A percentile compares a stretch with the other conserved stretches of the same genome.
Evolutionary conservation across 2,113 vertebrate species (phyloP).

Genomic region (Parotia lawesii): DNA sequence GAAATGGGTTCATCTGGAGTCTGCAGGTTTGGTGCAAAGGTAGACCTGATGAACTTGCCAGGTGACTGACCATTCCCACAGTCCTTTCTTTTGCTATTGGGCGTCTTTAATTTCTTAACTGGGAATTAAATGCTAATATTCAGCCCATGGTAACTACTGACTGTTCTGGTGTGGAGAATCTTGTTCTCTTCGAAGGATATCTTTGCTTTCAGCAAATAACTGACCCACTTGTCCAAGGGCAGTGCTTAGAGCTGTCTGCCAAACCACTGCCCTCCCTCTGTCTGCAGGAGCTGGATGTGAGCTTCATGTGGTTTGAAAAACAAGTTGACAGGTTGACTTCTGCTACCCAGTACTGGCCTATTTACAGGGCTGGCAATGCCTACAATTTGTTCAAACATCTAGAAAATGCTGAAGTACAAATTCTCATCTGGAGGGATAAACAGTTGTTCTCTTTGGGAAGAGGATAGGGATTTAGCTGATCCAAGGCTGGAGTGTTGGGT

Average conservation of each 20-base stretch:
- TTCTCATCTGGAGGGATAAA: not conserved
- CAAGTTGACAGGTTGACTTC: not conserved
- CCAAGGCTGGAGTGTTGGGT: not conserved
- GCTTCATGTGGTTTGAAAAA: accelerated
- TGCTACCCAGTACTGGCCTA: not conserved
- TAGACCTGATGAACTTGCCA: not conserved
- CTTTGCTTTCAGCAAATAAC: not conserved
- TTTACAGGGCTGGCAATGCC: not conserved
- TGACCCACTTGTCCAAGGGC: not conserved
- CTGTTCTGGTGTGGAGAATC: not conserved
- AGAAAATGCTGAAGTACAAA: not conserved
- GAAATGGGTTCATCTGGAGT: not conserved
- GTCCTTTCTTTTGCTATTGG: not conserved
- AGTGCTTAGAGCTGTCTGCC: not conserved
- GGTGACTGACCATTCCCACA: not conserved
- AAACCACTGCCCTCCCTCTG: not conserved
- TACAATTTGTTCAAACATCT: not conserved
- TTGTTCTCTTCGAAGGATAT: not conserved
- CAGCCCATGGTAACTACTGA: too few relatives aligned
- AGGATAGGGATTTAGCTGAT: not conserved
- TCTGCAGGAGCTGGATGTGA: not conserved
- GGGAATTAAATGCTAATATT: not conserved
- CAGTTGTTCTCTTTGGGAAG: not conserved
- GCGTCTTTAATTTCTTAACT: not conserved
- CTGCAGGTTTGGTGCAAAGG: not conserved